phyloP scores from a whole-genome alignment of 2,888 invertebrate genomes.

The Habroteleia sp. region DNA sequence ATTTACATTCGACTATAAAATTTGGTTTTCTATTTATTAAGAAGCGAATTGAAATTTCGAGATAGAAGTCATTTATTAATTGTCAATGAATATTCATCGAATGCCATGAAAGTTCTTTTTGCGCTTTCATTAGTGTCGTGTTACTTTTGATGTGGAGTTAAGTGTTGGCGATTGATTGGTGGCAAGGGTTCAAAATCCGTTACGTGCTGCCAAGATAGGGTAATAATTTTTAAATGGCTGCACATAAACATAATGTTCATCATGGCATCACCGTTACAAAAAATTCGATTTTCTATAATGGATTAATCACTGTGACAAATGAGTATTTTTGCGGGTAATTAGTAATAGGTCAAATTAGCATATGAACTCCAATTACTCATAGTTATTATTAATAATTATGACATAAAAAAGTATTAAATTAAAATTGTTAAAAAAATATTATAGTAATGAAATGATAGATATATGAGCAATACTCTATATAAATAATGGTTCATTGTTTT shows the following conservation, averaged over 20 bases:
- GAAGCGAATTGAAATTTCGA: conserved; percentile 11
- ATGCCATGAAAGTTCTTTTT: background rate
- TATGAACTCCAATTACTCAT: background rate
- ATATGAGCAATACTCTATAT: too few relatives aligned
- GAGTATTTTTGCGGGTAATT: conserved; percentile 15
- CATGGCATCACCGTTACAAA: conserved; percentile 43
- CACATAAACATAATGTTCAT: conserved; percentile 17
- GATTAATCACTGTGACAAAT: conserved; percentile 34
- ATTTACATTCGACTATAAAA: conserved; percentile 1
- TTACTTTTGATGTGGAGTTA: conserved; percentile 36
- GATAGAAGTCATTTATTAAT: conserved; percentile 6
- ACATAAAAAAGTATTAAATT: too few relatives aligned
- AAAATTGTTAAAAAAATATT: too few relatives aligned
- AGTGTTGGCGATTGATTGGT: conserved; percentile 51
- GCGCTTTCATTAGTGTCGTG: conserved; percentile 23
- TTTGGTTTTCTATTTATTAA: conserved; percentile 5
- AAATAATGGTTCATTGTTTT: too few relatives aligned
- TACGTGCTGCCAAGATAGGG: conserved; percentile 25
- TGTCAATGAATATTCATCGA: conserved; percentile 23
- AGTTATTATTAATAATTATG: too few relatives aligned
- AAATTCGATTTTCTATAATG: conserved; percentile 40
- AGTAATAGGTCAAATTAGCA: background rate
- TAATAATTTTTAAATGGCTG: conserved; percentile 30
- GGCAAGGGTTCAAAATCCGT: conserved; percentile 60
- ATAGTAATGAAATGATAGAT: too few relatives aligned